These are phyloP conservation scores for Smittia sp. DNA, from an alignment of 2,888 invertebrate genomes.

Conservation along the genomic window DNA sequence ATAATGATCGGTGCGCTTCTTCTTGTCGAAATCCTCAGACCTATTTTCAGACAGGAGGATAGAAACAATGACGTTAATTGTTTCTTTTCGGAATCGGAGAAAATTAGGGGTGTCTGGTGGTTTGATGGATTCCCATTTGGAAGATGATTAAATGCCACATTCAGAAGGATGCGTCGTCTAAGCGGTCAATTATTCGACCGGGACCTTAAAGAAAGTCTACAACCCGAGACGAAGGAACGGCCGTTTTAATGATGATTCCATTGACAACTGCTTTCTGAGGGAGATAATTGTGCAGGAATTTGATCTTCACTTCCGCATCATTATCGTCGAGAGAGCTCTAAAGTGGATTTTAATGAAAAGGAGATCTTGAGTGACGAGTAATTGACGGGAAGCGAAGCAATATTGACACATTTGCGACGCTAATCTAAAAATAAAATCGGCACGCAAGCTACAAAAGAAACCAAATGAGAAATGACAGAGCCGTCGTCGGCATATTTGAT, in stretches of 20 bases:
- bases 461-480: neutral
- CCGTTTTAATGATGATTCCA: conserved; percentile 9
- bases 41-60: conserved; percentile 27
- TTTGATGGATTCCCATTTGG: conserved; percentile 29
- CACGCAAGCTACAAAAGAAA: conserved; percentile 4
- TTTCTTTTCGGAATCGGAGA: neutral
- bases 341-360: conserved; percentile 38
- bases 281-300: conserved; percentile 18
- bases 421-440: conserved; percentile 14
- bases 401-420: conserved; percentile 36
- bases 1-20: conserved; percentile 31
- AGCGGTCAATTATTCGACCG: conserved; percentile 5
- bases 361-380: neutral
- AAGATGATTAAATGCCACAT: conserved; percentile 41
- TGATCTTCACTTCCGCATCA: conserved; percentile 16
- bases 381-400: conserved; percentile 15
- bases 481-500: too few relatives aligned
- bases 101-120: conserved; percentile 39
- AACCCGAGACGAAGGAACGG: neutral
- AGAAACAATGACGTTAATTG: conserved; percentile 38
- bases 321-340: neutral
- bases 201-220: conserved; percentile 3
- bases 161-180: conserved; percentile 5
- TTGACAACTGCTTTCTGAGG: neutral
- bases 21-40: neutral